phyloP scores from a whole-genome alignment of 2,113 vertebrate species.

The Myotis yumanensis region DNA sequence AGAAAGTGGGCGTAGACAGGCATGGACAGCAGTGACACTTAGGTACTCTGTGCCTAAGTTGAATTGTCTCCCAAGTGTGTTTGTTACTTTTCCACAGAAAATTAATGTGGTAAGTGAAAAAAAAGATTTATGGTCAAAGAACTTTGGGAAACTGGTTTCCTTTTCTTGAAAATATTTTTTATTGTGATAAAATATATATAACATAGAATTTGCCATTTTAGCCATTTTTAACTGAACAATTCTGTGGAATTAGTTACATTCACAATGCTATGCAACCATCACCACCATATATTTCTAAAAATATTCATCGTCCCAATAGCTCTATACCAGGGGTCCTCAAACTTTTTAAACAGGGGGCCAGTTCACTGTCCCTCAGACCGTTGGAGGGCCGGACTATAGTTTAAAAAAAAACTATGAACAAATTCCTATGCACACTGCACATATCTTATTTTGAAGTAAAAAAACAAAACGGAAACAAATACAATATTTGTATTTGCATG shows the following conservation, averaged over 20 bases:
- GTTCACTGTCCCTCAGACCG: too few species aligned
- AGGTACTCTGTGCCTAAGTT: fast-evolving
- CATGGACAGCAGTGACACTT: not conserved
- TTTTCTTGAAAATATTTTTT: not conserved
- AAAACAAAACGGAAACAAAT: too few species aligned
- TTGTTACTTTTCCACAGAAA: not conserved
- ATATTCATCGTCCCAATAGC: not conserved
- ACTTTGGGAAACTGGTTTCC: not conserved
- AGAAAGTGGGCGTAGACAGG: not conserved
- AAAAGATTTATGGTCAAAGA: not conserved
- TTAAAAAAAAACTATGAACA: too few species aligned
- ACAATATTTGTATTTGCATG: too few species aligned
- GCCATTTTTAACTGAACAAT: not conserved
- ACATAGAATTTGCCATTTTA: not conserved
- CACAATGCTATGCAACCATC: not conserved
- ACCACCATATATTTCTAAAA: not conserved
- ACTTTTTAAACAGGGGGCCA: too few species aligned
- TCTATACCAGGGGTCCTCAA: not conserved
- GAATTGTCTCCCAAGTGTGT: not conserved
- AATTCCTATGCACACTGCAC: too few species aligned
- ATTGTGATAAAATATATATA: not conserved
- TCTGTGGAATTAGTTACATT: not conserved
- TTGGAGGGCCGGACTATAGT: too few species aligned
- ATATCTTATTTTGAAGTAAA: too few species aligned
- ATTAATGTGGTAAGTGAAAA: not conserved